Base-by-base conservation (phyloP, 1,140 invertebrate genomes). In the Phthorimaea operculella region DNA sequence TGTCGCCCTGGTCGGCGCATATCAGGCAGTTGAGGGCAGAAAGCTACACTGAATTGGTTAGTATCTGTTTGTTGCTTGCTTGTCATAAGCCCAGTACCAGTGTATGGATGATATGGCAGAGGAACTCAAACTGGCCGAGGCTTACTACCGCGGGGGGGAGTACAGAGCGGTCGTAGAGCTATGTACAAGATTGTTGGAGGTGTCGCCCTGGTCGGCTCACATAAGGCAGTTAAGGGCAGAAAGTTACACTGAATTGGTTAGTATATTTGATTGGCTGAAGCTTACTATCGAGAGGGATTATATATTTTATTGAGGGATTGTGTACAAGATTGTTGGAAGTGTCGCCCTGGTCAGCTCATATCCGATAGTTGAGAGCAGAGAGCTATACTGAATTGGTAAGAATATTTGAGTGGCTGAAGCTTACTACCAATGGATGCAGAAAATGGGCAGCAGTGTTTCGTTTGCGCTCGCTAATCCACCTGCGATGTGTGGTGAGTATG, bases 1-100 rank as follows among this genome's bases (percentile, higher is more conserved):
- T 91, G 53, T 95, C 95, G 72, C 96, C 97, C 4, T 99, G 97
- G 97, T 90, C 96, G 33, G 83, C 92, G 4, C 83, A 90, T 16
- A 85, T 99, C 21, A 88, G 96, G 36, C 93, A 98, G 80, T 88
- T 96, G 21, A 81, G 98, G 51, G 93, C 96, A 0, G 92, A 98
- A 65, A 92, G 93, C 72, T 93, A 96, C 73, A 90, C 96, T 58
- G 89, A 85, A 12, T 69, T 84, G 69, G 84, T 85, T 14, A 65
- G 67, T 57, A 1, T 4, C n/a, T n/a, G n/a, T n/a, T n/a, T n/a
- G n/a, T n/a, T n/a, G n/a, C n/a, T n/a, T n/a, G n/a, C n/a, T n/a
- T n/a, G n/a, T n/a, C n/a, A n/a, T n/a, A n/a, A n/a, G 85, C 88
- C 48, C 85, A 91, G 51, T 90, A 93, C 66, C 73, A 88, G 17